Base-by-base conservation (phyloP, 2,888 invertebrate species). In the Oscheius sp. region DNA sequence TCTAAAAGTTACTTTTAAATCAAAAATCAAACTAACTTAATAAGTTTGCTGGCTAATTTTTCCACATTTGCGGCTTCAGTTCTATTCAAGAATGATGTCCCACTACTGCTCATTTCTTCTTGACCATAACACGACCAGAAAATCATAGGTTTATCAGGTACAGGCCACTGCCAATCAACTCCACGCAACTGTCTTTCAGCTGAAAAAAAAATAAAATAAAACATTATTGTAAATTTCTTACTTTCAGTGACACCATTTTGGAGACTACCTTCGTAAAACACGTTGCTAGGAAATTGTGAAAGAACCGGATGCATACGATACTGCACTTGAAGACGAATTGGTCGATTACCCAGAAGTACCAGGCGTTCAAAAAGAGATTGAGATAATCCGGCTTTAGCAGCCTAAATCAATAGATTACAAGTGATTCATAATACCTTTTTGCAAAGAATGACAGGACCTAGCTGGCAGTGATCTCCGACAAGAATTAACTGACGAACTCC, bases 301-400 rank as follows among this genome's bases (percentile, higher is more conserved):
- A 99, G 89, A 84, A 95, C 94, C 0, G 98, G 98, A 86, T 98
- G 98, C 98, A 98, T 99, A 59, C 98, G 91, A 87, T 99, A 98
- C 86, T 98, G 98, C 38, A 89, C 94, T 87, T 97, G 96, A 44
- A 98, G 90, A 0, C 97, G 91, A 88, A 97, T 95, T 0, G 98
- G 98, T 28, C 96, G 90, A 80, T 96, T 97, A 8, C 97, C 97
- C 5, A 98, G 90, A 0, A 98, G 95, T 0, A 99, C 97, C 0
- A 99, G 89, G 4, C 98, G 90, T 87, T 98, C 98, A 87, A 99
- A 98, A 70, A 98, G 90, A 61, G 95, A 95, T 87, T 97, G 97
- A 0, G 94, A 94, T 24, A 99, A 90, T 1, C 98, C 98, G 0
- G 98, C 97, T 63, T 93, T 91, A 0, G 96, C 95, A 0, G 98